Evolutionary conservation across 2,888 invertebrate species (phyloP).

Genomic region (Lochmaea crataegi): DNA sequence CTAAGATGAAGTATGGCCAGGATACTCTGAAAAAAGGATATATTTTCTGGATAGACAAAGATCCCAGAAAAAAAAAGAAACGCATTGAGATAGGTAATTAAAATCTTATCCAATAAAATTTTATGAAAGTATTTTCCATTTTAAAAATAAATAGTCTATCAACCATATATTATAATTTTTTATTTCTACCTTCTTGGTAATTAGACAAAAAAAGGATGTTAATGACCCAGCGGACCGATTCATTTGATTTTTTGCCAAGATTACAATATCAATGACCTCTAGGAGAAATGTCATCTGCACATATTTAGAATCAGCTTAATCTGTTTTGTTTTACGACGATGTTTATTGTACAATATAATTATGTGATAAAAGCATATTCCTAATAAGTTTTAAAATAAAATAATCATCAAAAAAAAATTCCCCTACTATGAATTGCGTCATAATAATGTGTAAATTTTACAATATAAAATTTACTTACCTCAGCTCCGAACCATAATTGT

Average conservation of each 20-base stretch:
- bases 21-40: too few relatives aligned
- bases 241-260: constrained; percentile 3
- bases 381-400: too few relatives aligned
- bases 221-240: neutral
- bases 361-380: neutral
- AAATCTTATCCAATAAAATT: too few relatives aligned
- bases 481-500: constrained; percentile 99
- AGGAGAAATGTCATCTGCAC: neutral
- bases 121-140: too few relatives aligned
- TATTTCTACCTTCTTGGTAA: neutral
- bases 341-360: neutral
- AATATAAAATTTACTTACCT: constrained; percentile 69
- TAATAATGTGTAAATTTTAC: too few relatives aligned
- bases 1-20: too few relatives aligned
- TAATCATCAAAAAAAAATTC: too few relatives aligned
- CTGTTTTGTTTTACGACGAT: constrained; percentile 1
- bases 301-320: constrained; percentile 7
- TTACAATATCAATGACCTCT: constrained; percentile 6
- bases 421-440: too few relatives aligned
- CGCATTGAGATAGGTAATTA: too few relatives aligned
- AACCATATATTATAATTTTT: neutral
- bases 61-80: too few relatives aligned
- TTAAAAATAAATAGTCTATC: neutral
- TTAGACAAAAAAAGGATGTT: constrained; percentile 1
- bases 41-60: too few relatives aligned